Evolutionary conservation across 1,140 invertebrate species (phyloP), one percentile per base, ranked within the genome.

Genomic region (Cyphomyrmex costatus): DNA sequence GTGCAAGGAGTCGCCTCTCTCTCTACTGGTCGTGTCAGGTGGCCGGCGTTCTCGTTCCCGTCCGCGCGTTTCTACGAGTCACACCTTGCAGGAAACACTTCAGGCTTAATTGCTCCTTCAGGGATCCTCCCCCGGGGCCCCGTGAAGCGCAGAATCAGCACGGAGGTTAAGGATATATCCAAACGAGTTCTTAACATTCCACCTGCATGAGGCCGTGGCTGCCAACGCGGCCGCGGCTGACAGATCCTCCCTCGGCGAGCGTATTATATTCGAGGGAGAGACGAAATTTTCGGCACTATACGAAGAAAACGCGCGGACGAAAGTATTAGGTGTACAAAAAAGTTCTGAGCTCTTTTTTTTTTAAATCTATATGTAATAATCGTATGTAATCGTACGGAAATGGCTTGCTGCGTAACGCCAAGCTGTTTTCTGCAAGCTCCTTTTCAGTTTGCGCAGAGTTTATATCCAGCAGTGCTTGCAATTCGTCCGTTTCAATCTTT

Each of bases 21-120:
- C 68, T 83, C 79, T 42, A 36, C 68, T 24, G 68, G 53, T 49
- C 88, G 92, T 92, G 93, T 94, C 94, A 94, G 94, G 91, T 95
- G 93, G 94, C 89, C 88, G 88, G 92, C 93, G 92, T 93, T 94
- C 92, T 91, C 91, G 87, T 92, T 94, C 91, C 89, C 89, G 90
- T 92, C 89, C 85, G 88, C 90, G 89, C 83, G 82, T 90, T 91
- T 91, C 92, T 92, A 92, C 92, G 89, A 93, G 93, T 94, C 94
- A 93, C 93, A 94, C 93, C 93, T 95, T 94, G 93, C 93, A 95
- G 93, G 93, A 94, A 94, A 94, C 92, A 94, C 93, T 94, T 90
- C 53, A 91, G 87, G 91, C 92, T 93, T 94, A 94, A 95, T 95
- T 94, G 93, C 93, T 93, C 89, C 90, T 91, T 90, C 89, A 90